phyloP scores from a whole-genome alignment of 2,113 vertebrate genomes.

The Colius striatus region DNA sequence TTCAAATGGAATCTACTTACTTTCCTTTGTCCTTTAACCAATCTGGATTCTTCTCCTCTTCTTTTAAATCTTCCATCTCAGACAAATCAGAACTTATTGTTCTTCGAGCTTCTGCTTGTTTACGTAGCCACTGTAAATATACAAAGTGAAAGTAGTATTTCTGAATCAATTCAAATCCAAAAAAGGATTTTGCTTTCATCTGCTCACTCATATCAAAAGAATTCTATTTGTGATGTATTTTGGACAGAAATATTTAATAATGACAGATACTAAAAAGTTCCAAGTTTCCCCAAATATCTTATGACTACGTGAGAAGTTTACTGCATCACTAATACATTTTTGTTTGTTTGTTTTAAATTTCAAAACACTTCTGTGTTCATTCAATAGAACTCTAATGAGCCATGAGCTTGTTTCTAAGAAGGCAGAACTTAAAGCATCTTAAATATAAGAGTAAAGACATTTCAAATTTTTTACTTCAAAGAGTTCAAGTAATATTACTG shows the following conservation, averaged over 20 bases:
- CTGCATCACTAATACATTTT: not conserved
- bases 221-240: not conserved
- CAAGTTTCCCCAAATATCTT: not conserved
- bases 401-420: not conserved
- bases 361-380: not conserved
- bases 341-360: not conserved
- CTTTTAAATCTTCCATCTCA: constrained; percentile 86
- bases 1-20: constrained; percentile 74
- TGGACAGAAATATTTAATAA: not conserved
- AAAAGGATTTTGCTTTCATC: not conserved
- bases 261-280: not conserved
- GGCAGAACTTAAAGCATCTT: not conserved
- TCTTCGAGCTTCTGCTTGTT: constrained; percentile 88
- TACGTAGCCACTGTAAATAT: constrained; percentile 86
- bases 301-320: not conserved
- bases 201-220: not conserved
- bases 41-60: constrained; percentile 89
- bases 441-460: not conserved
- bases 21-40: constrained; percentile 96
- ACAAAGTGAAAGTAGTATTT: not conserved
- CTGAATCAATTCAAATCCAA: not conserved
- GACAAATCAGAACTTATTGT: constrained; percentile 72
- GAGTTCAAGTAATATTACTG: not conserved
- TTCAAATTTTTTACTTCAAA: not conserved
- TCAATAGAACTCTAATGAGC: not conserved